A percentile compares a stretch with the other conserved stretches of the same genome.
phyloP scores from a whole-genome alignment of 2,113 vertebrate species.

The Heterotilapia buettikoferi region DNA sequence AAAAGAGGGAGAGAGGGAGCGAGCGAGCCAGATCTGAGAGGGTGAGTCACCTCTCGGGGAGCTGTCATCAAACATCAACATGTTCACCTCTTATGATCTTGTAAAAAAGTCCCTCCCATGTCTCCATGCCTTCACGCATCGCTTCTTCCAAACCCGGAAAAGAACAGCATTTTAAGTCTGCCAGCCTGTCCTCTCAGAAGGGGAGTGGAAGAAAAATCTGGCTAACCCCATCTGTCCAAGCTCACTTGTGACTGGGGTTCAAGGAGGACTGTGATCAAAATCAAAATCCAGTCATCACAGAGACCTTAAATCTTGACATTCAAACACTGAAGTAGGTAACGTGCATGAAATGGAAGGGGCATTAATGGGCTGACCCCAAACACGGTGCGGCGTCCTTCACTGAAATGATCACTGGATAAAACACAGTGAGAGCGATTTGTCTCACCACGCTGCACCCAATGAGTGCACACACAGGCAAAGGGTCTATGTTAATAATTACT shows the following conservation, averaged over 20 bases:
- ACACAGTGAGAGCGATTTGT: slow-evolving; percentile 4
- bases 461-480: slow-evolving; percentile 1
- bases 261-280: background rate
- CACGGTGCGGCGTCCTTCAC: background rate
- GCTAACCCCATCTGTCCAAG: slow-evolving; percentile 25
- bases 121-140: slow-evolving; percentile 30
- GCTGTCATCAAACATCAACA: slow-evolving; percentile 53
- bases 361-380: slow-evolving; percentile 53
- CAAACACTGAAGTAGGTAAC: background rate
- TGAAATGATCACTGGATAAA: slow-evolving; percentile 17
- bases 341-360: slow-evolving; percentile 9
- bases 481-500: slow-evolving; percentile 35
- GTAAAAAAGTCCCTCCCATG: slow-evolving; percentile 1
- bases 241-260: background rate
- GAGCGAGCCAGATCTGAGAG: background rate
- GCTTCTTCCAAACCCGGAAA: slow-evolving; percentile 17
- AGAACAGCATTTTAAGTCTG: slow-evolving; percentile 10
- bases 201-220: slow-evolving; percentile 38
- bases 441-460: background rate
- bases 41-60: slow-evolving; percentile 35
- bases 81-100: slow-evolving; percentile 41
- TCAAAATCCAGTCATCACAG: background rate
- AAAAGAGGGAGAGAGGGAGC: background rate
- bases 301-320: background rate
- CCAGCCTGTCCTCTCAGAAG: slow-evolving; percentile 52